Evolutionary conservation across 2,113 vertebrate genomes (phyloP).

Genomic region (Ceratotherium simum): DNA sequence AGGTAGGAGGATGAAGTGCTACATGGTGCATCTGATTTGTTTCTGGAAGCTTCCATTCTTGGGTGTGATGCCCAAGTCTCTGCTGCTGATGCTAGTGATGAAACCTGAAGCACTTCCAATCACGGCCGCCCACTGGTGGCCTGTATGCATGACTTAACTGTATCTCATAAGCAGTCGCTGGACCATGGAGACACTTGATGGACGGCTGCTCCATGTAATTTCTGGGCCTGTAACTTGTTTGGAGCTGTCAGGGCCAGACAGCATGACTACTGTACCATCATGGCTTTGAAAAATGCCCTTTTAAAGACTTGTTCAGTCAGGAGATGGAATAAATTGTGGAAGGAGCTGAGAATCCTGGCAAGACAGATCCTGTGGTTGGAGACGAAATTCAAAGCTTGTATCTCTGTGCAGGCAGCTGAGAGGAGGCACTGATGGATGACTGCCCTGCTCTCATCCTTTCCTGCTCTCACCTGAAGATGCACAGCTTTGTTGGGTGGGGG

Average conservation of each 20-base stretch:
- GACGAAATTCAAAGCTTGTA: background rate
- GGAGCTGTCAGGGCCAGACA: constrained; percentile 63
- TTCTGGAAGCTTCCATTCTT: constrained; percentile 10
- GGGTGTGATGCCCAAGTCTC: background rate
- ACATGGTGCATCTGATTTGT: background rate
- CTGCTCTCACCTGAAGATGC: background rate
- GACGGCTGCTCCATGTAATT: constrained; percentile 60
- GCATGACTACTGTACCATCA: constrained; percentile 46
- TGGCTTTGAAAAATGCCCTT: constrained; percentile 71
- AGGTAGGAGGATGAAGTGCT: background rate
- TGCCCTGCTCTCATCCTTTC: background rate
- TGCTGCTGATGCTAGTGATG: background rate
- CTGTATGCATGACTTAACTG: constrained; percentile 7
- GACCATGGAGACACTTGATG: constrained; percentile 65
- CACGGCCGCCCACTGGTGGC: background rate
- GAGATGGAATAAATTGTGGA: constrained; percentile 48
- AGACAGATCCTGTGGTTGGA: background rate
- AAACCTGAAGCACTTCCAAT: background rate
- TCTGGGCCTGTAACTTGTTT: constrained; percentile 71
- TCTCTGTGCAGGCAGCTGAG: background rate
- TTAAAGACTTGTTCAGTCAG: constrained; percentile 68
- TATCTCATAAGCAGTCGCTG: background rate
- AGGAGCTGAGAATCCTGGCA: background rate
- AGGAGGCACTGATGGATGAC: background rate
- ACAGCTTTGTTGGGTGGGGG: background rate